Base-by-base conservation (phyloP, 2,888 invertebrate species). In the Ceriagrion tenellum region DNA sequence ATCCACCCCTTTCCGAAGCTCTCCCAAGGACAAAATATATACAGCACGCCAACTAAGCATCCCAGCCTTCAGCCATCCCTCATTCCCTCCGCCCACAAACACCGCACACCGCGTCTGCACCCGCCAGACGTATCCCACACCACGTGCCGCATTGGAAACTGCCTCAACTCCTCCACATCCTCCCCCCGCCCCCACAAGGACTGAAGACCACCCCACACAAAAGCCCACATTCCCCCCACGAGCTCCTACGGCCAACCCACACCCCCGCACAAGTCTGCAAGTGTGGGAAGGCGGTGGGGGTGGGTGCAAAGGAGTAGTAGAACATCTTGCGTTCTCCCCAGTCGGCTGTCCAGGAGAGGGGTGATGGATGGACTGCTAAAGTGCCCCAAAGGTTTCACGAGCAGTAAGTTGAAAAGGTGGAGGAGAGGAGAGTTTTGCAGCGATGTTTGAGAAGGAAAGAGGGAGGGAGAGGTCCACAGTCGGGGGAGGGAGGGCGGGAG, bases 331-430 rank as follows among this genome's bases (percentile, higher is more conserved):
- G 35, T 35, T 81, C 69, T n/a, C 89, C 55, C 93, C 23, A 20
- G 35, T 35, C 63, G 63, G 26, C 55, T 47, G 55, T 55, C 89
- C 55, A 55, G 93, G 69, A 20, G 40, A 35, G 30, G 59, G 59
- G 93, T 93, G 93, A 93, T 93, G 93, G 93, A 93, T 93, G 93
- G 93, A 93, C 93, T 93, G 93, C 93, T 93, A 93, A 93, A 93
- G 93, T 93, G 93, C 93, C 93, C 93, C 93, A 47, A 63, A 93
- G 93, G 69, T 69, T 93, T 93, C 93, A 93, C 47, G 69, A 93
- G 74, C 93, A 69, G 93, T 93, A 93, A 69, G 93, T 47, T 93
- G 93, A 93, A 93, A 69, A 93, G 93, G 91, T 91, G 63, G 59
- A 91, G 91, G 30, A 35, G 59, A 91, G 91, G 30, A 35, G 81